These are phyloP conservation scores for Tenualosa thibaudeaui DNA, from an alignment of 2,797 vertebrate genomes.

Conservation along the genomic window DNA sequence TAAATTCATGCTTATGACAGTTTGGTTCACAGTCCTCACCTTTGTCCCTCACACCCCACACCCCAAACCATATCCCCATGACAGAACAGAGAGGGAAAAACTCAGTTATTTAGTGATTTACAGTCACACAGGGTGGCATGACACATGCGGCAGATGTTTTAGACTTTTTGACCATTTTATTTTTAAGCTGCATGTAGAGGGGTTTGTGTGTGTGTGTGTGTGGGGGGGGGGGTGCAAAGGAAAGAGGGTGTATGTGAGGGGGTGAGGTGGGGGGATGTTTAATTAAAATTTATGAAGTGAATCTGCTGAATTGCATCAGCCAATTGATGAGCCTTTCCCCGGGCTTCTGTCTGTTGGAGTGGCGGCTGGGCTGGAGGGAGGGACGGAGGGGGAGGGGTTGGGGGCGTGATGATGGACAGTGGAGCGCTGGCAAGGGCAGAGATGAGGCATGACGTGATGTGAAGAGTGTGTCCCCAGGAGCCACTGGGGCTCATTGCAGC, in stretches of 20 bases:
- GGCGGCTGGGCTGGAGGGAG: neutral
- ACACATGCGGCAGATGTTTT: conserved; percentile 97
- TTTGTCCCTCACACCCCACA: neutral
- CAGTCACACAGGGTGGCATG: conserved; percentile 88
- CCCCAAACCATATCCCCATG: neutral
- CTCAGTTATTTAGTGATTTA: conserved; percentile 79
- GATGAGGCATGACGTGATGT: conserved; percentile 74
- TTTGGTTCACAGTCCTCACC: neutral
- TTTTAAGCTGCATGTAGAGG: conserved; percentile 66
- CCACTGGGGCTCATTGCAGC: conserved; percentile 54
- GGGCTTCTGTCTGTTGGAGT: conserved; percentile 80
- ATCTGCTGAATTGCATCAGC: conserved; percentile 96
- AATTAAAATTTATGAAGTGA: conserved; percentile 99
- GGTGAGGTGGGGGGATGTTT: conserved; percentile 72
- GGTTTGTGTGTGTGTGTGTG: neutral
- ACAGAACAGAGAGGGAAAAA: neutral
- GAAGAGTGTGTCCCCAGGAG: conserved; percentile 59
- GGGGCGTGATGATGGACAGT: conserved; percentile 89
- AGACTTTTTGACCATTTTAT: conserved; percentile 99
- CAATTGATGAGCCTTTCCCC: conserved; percentile 89
- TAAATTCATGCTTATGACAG: neutral
- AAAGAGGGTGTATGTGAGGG: conserved; percentile 12
- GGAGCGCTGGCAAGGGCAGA: conserved; percentile 90
- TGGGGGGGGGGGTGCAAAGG: neutral
- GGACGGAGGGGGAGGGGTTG: neutral